A percentile compares a stretch with the other conserved stretches of the same genome.
Conservation (phyloP, 2,113 vertebrate genomes). For the Marmota monax region DNA sequence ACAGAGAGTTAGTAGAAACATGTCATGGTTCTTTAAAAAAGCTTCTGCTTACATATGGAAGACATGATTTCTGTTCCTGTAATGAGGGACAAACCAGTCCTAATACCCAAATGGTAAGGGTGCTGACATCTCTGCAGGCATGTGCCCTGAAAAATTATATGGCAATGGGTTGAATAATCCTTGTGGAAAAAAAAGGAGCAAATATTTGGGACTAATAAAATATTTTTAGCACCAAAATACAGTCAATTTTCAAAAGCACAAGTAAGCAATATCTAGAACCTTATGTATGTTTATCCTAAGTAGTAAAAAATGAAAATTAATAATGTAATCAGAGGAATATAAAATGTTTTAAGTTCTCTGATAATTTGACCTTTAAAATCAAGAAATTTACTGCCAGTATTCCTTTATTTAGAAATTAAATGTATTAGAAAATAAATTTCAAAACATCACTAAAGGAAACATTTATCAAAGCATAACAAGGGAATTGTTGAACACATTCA, state of each 20-base stretch:
- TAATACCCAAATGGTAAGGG: background rate
- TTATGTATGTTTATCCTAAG: background rate
- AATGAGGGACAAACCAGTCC: background rate
- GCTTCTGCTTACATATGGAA: background rate
- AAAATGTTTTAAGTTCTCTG: background rate
- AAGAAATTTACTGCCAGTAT: background rate
- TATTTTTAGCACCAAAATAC: background rate
- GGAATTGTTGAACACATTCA: background rate
- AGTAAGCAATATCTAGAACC: background rate
- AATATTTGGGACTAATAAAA: conserved; percentile 29
- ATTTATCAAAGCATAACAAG: background rate
- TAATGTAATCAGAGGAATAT: background rate
- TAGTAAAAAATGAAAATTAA: conserved; percentile 19
- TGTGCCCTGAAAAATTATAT: background rate
- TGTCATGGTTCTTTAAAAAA: background rate
- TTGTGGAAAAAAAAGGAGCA: background rate
- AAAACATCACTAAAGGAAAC: background rate
- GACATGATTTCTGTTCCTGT: background rate
- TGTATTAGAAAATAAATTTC: background rate
- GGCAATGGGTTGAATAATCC: background rate
- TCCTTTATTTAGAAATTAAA: conserved; percentile 30
- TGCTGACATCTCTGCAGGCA: background rate
- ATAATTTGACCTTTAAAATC: background rate
- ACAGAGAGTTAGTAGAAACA: background rate
- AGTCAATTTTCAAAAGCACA: background rate